A percentile compares a stretch with the other conserved stretches of the same genome.
These are phyloP conservation scores for Sylvietta virens DNA, from an alignment of 2,113 vertebrate species.

Conservation along the genomic window DNA sequence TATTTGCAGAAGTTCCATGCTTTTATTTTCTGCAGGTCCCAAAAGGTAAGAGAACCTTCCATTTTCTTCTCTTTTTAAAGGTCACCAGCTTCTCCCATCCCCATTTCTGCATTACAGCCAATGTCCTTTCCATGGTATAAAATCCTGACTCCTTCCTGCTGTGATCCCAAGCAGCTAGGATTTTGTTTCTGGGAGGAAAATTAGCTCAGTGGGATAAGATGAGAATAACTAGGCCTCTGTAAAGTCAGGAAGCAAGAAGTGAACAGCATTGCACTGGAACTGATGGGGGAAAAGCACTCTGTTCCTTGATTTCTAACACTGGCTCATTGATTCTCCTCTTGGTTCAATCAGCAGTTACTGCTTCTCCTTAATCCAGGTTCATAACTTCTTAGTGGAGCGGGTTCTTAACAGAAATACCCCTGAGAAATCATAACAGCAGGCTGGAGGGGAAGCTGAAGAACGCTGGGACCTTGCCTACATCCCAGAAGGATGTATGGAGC, in stretches of 20 bases:
- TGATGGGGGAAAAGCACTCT: neutral
- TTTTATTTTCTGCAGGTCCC: neutral
- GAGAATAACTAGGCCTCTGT: neutral
- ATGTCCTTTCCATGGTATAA: neutral
- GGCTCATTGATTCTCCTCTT: constrained; percentile 55
- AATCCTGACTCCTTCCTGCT: neutral
- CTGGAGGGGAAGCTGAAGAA: neutral
- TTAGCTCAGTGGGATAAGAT: neutral
- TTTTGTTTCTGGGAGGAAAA: constrained; percentile 23
- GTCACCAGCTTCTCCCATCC: neutral
- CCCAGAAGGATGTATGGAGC: neutral
- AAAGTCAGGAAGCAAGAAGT: neutral
- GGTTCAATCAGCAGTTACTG: constrained; percentile 59
- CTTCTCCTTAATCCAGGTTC: constrained; percentile 25
- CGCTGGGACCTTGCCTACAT: neutral
- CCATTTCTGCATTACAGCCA: neutral
- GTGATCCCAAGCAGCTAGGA: neutral
- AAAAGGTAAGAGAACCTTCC: neutral
- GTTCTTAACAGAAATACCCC: neutral
- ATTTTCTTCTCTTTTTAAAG: neutral
- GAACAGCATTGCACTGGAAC: neutral
- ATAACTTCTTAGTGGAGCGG: neutral
- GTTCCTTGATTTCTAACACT: constrained; percentile 22
- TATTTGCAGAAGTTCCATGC: neutral
- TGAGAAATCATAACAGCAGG: neutral